Evolutionary conservation across 2,888 invertebrate genomes (phyloP), one percentile per base, ranked within the genome.

Genomic region (Agapetus fuscipes): DNA sequence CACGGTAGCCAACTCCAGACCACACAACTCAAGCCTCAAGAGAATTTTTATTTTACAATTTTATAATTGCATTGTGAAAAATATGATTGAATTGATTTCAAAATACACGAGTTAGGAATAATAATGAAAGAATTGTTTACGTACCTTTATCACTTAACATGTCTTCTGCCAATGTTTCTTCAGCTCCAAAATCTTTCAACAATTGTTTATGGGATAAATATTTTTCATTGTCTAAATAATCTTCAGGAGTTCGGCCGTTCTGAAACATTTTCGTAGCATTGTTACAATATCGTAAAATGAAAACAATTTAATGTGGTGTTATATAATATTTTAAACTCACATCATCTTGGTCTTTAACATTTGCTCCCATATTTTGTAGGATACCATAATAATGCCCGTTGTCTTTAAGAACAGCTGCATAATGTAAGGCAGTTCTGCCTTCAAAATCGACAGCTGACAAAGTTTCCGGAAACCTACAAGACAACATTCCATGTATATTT

Each of bases 391-490:
- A 87, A 58, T 89, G 86, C 0, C 86, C 87, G 54, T 90, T 90
- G 54, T 93, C 88, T 27, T 80, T 79, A 41, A 88, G 64, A 9
- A 81, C 80, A 3, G 88, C 86, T 2, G 90, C 87, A 56, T 90
- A 93, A 62, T 93, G 91, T 46, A 93, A 67, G 1, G 91, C 80
- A n/a, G 89, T 88, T 51, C 89, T 71, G 30, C 83, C 86, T 58
- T 84, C 80, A 50, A 78, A 73, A 61, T 90, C 89, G 32, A 78
- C 73, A 37, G 81, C 80, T 46, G 82, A 81, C 32, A 87, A 71
- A 10, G 91, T 90, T 68, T 91, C 90, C 10, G 91, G 88, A 65
- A 93, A 91, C 52, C 88, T 69, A n/a, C n/a, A n/a, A n/a, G n/a
- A n/a, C n/a, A n/a, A n/a, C n/a, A n/a, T n/a, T n/a, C n/a, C n/a